Conservation (phyloP, 2,888 invertebrate species). For the Rugalucina vietnamica region DNA sequence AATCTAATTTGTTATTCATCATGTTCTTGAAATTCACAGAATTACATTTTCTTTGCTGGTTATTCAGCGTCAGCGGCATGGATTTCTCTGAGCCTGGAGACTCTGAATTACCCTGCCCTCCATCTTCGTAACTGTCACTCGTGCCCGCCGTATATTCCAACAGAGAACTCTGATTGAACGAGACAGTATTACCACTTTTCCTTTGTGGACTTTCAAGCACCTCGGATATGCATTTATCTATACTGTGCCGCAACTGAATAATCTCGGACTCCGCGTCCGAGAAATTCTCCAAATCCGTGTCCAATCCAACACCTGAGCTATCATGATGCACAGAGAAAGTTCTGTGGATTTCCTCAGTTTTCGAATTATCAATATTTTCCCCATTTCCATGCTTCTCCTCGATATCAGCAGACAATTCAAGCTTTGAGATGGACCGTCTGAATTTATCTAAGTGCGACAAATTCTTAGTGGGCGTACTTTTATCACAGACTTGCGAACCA, state of each 20-base stretch:
- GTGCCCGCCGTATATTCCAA: neutral
- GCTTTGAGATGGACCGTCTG: slow-evolving; percentile 39
- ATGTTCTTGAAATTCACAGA: neutral
- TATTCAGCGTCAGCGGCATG: neutral
- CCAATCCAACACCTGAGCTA: slow-evolving; percentile 54
- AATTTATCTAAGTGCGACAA: slow-evolving; percentile 39
- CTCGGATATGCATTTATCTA: neutral
- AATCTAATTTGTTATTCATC: slow-evolving; percentile 4
- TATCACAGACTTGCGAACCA: neutral
- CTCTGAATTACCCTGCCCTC: neutral
- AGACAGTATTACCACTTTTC: neutral
- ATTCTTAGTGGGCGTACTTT: neutral
- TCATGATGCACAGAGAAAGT: neutral
- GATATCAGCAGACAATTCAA: slow-evolving; percentile 42
- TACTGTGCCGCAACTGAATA: neutral
- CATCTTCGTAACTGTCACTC: slow-evolving; percentile 26
- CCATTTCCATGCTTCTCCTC: neutral
- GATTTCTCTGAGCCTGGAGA: neutral
- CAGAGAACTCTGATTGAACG: neutral
- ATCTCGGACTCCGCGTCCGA: slow-evolving; percentile 33
- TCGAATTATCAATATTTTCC: neutral
- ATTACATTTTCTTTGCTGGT: neutral
- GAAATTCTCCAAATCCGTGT: slow-evolving; percentile 52
- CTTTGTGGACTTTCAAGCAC: slow-evolving; percentile 7
- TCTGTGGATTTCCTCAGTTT: neutral